Percentiles rank a stretch among this genome's conserved stretches.
phyloP scores from a whole-genome alignment of 1,140 invertebrate species.

The Micrasema longulum region DNA sequence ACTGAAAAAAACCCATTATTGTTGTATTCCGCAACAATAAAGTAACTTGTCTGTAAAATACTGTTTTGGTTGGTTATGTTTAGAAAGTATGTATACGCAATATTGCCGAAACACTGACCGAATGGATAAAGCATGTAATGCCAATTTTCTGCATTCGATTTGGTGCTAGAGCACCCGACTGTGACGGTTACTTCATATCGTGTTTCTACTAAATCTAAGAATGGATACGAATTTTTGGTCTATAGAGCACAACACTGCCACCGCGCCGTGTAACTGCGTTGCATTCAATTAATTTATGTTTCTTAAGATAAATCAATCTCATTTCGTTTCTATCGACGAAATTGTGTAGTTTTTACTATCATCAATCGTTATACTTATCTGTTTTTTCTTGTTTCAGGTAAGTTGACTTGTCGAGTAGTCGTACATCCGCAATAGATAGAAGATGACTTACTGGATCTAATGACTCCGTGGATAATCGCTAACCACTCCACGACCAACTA shows the following conservation, averaged over 20 bases:
- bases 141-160: constrained; percentile 25
- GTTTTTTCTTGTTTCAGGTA: constrained; percentile 30
- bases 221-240: constrained; percentile 5
- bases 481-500: background rate
- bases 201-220: background rate
- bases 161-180: constrained; percentile 7
- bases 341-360: constrained; percentile 6
- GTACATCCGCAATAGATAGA: constrained; percentile 7
- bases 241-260: background rate
- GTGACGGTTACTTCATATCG: constrained; percentile 30
- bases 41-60: background rate
- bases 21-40: too few species aligned
- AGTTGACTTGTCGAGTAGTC: constrained; percentile 20
- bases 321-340: constrained; percentile 16
- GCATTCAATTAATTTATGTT: constrained; percentile 9
- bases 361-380: background rate
- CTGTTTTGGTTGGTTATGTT: background rate
- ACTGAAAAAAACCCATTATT: too few species aligned
- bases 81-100: background rate
- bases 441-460: constrained; percentile 5
- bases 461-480: constrained; percentile 27
- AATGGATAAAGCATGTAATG: constrained; percentile 10
- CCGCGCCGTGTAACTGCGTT: constrained; percentile 11
- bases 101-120: constrained; percentile 1
- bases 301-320: constrained; percentile 7